phyloP scores from a whole-genome alignment of 2,888 invertebrate species.

The Meta bourneti region DNA sequence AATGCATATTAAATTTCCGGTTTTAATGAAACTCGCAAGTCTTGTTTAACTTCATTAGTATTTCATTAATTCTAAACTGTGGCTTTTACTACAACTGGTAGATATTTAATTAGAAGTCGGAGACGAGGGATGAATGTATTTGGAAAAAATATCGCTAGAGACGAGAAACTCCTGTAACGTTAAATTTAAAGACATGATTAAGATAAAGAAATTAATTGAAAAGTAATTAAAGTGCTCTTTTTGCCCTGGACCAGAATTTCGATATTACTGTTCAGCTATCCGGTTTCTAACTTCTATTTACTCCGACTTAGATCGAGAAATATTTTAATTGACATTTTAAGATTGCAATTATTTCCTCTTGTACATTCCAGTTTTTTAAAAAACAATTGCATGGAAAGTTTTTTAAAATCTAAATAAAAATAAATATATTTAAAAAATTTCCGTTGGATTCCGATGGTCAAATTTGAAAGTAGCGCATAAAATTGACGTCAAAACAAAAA shows the following conservation, averaged over 20 bases:
- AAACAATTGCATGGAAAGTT: too few species aligned
- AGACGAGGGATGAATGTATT: background rate
- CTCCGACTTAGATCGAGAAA: too few species aligned
- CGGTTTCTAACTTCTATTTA: too few species aligned
- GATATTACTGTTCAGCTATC: background rate
- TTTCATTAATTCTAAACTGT: conserved; percentile 1
- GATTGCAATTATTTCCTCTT: too few species aligned
- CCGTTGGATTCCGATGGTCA: too few species aligned
- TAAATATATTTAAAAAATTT: too few species aligned
- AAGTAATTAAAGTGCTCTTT: background rate
- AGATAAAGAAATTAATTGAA: background rate
- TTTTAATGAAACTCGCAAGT: conserved; percentile 1
- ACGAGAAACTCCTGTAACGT: background rate
- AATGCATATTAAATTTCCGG: background rate
- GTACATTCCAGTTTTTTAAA: too few species aligned
- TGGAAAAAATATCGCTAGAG: background rate
- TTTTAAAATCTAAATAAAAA: too few species aligned
- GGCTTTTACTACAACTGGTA: background rate
- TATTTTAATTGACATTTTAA: too few species aligned
- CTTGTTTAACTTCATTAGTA: conserved; percentile 1
- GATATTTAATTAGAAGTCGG: background rate
- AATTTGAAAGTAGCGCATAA: too few species aligned
- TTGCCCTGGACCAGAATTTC: background rate
- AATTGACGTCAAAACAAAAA: too few species aligned
- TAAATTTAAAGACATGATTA: background rate